phyloP scores from a whole-genome alignment of 2,113 vertebrate genomes.

The Periophthalmodon schlosseri region DNA sequence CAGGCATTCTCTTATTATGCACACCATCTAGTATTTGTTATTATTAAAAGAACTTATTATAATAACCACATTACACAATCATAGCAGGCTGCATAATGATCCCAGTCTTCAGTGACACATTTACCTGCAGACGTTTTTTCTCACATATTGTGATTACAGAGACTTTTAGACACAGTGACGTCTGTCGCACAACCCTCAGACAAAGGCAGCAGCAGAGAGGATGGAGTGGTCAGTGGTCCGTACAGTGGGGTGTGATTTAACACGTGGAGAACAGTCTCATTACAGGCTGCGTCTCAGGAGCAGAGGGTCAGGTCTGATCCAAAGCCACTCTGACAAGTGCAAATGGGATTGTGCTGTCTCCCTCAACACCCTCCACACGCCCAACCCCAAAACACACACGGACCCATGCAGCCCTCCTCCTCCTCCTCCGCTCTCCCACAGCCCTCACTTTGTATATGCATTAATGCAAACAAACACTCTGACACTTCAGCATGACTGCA shows the following conservation, averaged over 20 bases:
- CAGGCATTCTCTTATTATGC: not conserved
- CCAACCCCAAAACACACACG: conserved; percentile 23
- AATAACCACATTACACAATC: not conserved
- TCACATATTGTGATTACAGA: not conserved
- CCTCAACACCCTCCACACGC: conserved; percentile 54
- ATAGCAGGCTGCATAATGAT: not conserved
- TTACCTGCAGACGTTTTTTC: not conserved
- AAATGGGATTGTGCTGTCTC: conserved; percentile 78
- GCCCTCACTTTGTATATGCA: conserved; percentile 34
- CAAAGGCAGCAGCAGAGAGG: conserved; percentile 19
- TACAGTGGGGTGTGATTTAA: conserved; percentile 59
- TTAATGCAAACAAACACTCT: conserved; percentile 23
- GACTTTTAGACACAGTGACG: not conserved
- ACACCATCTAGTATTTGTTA: not conserved
- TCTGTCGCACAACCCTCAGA: conserved; percentile 1
- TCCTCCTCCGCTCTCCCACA: conserved; percentile 28
- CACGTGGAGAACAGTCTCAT: conserved; percentile 65
- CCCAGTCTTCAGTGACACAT: no score
- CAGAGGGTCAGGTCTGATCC: conserved; percentile 74
- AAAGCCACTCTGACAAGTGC: conserved; percentile 77
- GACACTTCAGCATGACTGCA: conserved; percentile 15
- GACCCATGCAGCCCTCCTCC: conserved; percentile 28
- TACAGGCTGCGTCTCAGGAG: conserved; percentile 62
- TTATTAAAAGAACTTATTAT: not conserved
- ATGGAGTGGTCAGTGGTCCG: conserved; percentile 41